These are phyloP conservation scores for Umimayanthus kanabou DNA, from an alignment of 92 coral and sea anemone genomes.

Conservation along the genomic window DNA sequence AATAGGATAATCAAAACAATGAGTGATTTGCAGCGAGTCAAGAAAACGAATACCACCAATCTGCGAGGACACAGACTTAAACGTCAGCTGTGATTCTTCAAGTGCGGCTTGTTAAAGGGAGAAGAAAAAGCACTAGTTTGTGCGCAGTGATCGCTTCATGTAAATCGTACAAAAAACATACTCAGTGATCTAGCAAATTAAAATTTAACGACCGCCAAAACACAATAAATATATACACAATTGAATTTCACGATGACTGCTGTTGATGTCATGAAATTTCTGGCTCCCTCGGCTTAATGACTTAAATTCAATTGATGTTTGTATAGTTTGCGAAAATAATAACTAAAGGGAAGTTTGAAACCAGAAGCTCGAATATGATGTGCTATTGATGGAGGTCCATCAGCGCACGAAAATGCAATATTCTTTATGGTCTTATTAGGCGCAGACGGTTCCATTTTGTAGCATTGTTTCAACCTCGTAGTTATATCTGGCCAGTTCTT, in stretches of 20 bases:
- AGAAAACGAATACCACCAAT: neutral
- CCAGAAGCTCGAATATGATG: neutral
- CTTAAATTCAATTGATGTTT: conserved; percentile 22
- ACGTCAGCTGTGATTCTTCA: neutral
- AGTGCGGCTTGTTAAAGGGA: neutral
- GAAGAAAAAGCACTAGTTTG: neutral
- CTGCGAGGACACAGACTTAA: neutral
- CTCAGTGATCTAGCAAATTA: conserved; percentile 39
- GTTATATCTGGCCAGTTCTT: neutral
- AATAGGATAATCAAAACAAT: neutral
- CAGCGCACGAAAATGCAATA: neutral
- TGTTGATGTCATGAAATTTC: conserved; percentile 29
- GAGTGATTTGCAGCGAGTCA: neutral
- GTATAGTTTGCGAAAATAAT: conserved; percentile 5
- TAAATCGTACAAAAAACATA: conserved; percentile 11
- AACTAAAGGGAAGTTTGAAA: neutral
- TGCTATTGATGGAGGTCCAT: neutral
- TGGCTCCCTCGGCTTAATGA: conserved; percentile 21
- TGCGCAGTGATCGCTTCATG: neutral
- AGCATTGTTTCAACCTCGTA: neutral
- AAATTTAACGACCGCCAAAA: conserved; percentile 38
- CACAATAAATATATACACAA: conserved; percentile 23
- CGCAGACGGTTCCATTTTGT: neutral
- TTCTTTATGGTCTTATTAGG: neutral
- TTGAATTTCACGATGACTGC: conserved; percentile 20